Evolutionary conservation across 2,888 invertebrate genomes (phyloP), one percentile per base, ranked within the genome.

Genomic region (Caenorhabditis sp.): DNA sequence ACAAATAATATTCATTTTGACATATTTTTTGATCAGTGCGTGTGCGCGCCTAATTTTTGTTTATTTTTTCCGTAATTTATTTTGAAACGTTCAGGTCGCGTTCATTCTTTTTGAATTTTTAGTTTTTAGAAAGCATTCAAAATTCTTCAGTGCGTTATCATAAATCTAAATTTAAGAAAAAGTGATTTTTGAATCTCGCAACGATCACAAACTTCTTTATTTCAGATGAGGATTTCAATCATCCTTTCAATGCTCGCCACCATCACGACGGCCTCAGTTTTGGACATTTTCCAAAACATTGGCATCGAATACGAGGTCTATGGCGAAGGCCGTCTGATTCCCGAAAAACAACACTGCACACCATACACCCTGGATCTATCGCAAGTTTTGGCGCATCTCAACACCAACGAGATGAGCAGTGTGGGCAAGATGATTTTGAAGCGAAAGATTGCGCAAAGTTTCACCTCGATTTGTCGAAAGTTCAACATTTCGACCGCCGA

Each of bases 231-330:
- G 17, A 27, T 27, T 27, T 14, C 20, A n/a, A 20, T 36, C 23
- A 49, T 62, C n/a, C 5, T 59, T 2, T 36, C 56, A 0, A 1
- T 57, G 7, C n/a, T 68, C 0, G 10, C 56, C 31, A 26, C 54
- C 61, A 4, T 1, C 1, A 52, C 54, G 2, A 38, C 61, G 1
- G 58, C 60, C 23, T 70, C 77, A 5, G 58, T 77, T 14, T 69
- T 80, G 43, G 80, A 80, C n/a, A 20, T 59, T 8, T 77, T 80
- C 63, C 71, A 66, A 21, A 50, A 67, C 21, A 70, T 77, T 59
- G 80, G 80, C 36, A 73, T 80, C 62, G 76, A 77, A 25, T 77
- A 70, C 59, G 80, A 80, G 54, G 75, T 70, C 3, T 76, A 74
- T 57, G 80, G 77, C 38, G 74, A 77, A 50, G 80, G 80, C 26